Evolutionary conservation across 2,113 vertebrate genomes (phyloP), one percentile per base, ranked within the genome.

Genomic region (Cynoglossus semilaevis): DNA sequence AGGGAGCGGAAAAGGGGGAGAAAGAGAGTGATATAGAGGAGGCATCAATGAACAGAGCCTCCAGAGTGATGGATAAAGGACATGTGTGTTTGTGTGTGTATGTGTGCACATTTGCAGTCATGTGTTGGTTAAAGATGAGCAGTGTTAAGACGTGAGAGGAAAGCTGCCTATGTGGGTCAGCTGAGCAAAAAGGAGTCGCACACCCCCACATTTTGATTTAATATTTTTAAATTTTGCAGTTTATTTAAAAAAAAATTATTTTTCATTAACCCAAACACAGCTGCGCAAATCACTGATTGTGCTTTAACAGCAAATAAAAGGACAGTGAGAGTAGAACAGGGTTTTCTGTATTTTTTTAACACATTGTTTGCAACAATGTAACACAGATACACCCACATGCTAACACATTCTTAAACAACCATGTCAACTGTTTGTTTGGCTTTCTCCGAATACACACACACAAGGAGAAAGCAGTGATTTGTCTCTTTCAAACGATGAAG

Each of bases 121-220:
- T 73, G 79, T 79, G 82, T 84, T 85, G 82, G 87, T 85, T 80
- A 76, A 81, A 86, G 80, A 88, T 85, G 85, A 83, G 84, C 87
- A 46, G 70, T 73, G 81, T 77, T 77, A 74, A 88, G 84, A 88
- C 58, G 86, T 86, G 87, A 90, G 87, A 89, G 77, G 81, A 83
- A 90, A 90, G 87, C 89, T 86, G 85, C 73, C 87, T 91, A 91
- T 91, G 83, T 91, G 91, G 90, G 90, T 92, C 91, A 91, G 87
- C 87, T 88, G 89, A 86, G 87, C 88, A 87, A 88, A 29, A 90
- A 90, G 87, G 88, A 88, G 76, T 60, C 77, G 81, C 75, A 89
- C 88, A 77, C 88, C 87, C 88, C 87, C 87, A 86, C 87, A 87
- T 87, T 88, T 88, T n/a, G 82, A 87, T 88, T 88, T 29, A 82